Conservation (phyloP, 2,113 vertebrate species). For the Ciconia maguari region DNA sequence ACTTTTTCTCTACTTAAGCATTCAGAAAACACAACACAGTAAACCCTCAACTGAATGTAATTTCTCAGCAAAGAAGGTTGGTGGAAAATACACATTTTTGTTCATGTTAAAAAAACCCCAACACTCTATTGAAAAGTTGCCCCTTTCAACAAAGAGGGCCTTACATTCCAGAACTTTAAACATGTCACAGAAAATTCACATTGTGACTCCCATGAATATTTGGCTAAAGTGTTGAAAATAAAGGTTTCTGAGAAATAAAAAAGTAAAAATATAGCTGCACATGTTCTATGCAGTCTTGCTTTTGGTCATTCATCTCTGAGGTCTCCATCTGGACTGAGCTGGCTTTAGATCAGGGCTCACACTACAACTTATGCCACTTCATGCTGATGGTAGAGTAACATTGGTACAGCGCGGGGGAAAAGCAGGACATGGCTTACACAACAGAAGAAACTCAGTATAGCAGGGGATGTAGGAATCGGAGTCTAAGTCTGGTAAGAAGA, state of each 20-base stretch:
- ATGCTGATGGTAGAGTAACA: background rate
- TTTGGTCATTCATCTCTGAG: background rate
- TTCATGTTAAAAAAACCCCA: rapidly evolving
- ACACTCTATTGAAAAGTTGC: background rate
- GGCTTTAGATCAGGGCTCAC: background rate
- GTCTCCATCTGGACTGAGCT: background rate
- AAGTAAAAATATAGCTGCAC: background rate
- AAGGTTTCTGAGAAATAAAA: background rate
- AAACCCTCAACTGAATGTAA: background rate
- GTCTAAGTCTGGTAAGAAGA: background rate
- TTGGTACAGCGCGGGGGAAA: background rate
- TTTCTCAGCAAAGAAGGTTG: background rate
- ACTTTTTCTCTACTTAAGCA: background rate
- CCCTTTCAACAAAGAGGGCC: background rate
- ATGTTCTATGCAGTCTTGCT: background rate
- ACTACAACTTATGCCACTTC: background rate
- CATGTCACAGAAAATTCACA: background rate
- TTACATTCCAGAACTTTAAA: background rate
- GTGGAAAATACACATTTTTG: background rate
- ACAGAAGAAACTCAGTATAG: background rate
- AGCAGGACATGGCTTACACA: background rate
- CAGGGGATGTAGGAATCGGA: background rate
- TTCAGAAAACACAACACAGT: background rate
- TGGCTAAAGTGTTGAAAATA: background rate
- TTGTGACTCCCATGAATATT: background rate